Evolutionary conservation across 2,888 invertebrate species (phyloP).

Genomic region (Patella ulyssiponensis): DNA sequence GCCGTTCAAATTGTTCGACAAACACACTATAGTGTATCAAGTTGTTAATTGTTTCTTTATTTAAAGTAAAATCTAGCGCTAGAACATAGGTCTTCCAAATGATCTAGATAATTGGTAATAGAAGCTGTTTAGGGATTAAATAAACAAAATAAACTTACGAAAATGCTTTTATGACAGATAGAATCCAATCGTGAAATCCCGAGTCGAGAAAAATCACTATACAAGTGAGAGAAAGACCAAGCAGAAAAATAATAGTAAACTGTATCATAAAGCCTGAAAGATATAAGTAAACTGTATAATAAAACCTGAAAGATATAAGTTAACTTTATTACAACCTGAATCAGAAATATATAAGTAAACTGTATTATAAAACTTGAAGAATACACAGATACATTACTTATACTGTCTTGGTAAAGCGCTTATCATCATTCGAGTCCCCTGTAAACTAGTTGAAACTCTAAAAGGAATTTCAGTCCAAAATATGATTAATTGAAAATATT

Average conservation of each 20-base stretch:
- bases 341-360: conserved; percentile 24
- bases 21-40: no score
- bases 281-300: background rate
- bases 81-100: no score
- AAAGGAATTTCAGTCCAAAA: no score
- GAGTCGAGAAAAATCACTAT: conserved; percentile 41
- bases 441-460: no score
- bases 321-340: conserved; percentile 49
- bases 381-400: no score
- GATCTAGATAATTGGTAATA: conserved; percentile 12
- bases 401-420: no score
- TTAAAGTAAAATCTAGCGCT: no score
- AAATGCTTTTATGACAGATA: conserved; percentile 27
- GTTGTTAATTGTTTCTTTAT: no score
- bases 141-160: conserved; percentile 42
- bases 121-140: conserved; percentile 27
- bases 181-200: conserved; percentile 42
- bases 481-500: no score
- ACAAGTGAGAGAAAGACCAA: conserved; percentile 38
- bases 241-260: conserved; percentile 41
- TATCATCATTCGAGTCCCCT: no score
- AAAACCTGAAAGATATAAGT: background rate
- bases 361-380: no score
- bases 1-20: no score
- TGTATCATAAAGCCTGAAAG: conserved; percentile 49